Conservation (phyloP, 2,888 invertebrate species). For the Teleiodes luculella region DNA sequence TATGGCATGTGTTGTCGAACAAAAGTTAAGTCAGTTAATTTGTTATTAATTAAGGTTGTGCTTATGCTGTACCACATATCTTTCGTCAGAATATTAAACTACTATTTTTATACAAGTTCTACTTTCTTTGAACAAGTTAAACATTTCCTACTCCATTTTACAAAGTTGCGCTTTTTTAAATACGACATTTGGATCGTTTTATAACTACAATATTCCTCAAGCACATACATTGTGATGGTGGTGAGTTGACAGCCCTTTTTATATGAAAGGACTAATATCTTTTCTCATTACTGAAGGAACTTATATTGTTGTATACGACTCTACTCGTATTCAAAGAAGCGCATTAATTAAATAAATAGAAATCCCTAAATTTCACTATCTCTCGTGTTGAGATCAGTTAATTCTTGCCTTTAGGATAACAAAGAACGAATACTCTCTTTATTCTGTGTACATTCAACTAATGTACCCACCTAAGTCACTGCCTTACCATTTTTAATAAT, state of each 20-base stretch:
- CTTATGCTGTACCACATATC: conserved; percentile 60
- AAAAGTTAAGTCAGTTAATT: conserved; percentile 36
- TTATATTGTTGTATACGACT: no score
- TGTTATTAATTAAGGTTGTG: conserved; percentile 49
- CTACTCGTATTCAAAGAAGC: no score
- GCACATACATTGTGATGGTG: no score
- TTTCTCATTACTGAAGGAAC: no score
- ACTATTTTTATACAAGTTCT: no score
- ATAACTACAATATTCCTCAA: no score
- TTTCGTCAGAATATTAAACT: conserved; percentile 22
- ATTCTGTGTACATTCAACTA: conserved; percentile 33
- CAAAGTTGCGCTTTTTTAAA: background rate
- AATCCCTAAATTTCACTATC: no score
- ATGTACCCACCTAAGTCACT: conserved; percentile 40
- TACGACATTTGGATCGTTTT: no score
- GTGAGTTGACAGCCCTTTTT: no score
- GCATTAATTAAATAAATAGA: no score
- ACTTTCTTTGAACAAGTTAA: no score
- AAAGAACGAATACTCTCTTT: conserved; percentile 42
- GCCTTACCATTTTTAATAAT: conserved; percentile 30
- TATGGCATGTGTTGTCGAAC: conserved; percentile 42
- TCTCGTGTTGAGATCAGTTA: background rate
- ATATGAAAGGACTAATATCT: no score
- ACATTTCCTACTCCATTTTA: background rate
- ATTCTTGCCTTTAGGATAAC: conserved; percentile 43